Conservation (phyloP, 2,113 vertebrate genomes). For the Fulica atra region DNA sequence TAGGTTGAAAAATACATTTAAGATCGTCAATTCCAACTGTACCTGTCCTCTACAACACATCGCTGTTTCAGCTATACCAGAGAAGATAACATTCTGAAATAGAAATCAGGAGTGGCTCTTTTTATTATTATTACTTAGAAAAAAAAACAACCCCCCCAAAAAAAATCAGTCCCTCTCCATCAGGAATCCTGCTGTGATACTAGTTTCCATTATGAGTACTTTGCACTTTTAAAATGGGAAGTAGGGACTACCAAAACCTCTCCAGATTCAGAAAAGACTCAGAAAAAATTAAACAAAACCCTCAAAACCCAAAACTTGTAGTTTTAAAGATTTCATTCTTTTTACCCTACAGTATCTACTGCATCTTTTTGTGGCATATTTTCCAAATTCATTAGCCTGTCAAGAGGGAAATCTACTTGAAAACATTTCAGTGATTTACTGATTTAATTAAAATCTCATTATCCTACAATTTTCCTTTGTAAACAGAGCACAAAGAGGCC, state of each 20-base stretch:
- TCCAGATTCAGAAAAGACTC: neutral
- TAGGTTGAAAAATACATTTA: too few species aligned
- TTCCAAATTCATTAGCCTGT: neutral
- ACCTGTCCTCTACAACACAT: neutral
- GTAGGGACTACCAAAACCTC: neutral
- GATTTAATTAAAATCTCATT: conserved; percentile 12
- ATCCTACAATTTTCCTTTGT: neutral
- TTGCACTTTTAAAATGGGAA: neutral
- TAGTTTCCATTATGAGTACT: neutral
- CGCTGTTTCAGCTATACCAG: neutral
- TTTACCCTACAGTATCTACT: neutral
- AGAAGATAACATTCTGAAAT: neutral
- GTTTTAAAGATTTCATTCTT: neutral
- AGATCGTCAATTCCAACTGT: too few species aligned
- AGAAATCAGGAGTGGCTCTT: neutral
- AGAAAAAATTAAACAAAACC: neutral
- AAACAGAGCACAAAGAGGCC: neutral
- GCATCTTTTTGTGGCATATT: neutral
- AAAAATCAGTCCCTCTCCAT: neutral
- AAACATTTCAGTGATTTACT: neutral
- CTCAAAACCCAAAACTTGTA: neutral
- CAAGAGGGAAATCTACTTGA: neutral
- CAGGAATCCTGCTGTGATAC: neutral
- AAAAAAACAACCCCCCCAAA: neutral
- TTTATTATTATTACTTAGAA: neutral